Conservation (phyloP, 2,113 vertebrate genomes). For the rat (Rattus norvegicus) region DNA sequence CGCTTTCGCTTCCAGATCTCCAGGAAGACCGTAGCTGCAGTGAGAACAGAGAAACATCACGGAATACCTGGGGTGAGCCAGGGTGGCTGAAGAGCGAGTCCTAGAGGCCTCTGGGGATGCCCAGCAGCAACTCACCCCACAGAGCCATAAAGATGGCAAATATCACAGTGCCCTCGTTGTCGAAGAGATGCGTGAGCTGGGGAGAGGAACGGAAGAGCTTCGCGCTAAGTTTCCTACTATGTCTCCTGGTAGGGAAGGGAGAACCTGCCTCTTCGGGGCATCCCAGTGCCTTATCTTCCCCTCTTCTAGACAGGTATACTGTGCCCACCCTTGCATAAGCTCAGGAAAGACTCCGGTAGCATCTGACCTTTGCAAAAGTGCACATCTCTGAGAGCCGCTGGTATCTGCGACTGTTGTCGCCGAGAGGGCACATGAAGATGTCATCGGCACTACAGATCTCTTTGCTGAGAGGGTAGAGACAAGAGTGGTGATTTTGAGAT, state of each 20-base stretch:
- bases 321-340: not conserved
- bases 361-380: conserved; percentile 89
- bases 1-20: conserved; percentile 95
- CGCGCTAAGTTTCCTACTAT: not conserved
- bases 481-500: fast-evolving
- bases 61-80: not conserved
- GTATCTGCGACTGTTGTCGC: conserved; percentile 87
- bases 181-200: conserved; percentile 93
- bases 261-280: not conserved
- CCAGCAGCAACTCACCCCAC: conserved; percentile 90
- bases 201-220: not conserved
- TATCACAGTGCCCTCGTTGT: conserved; percentile 94
- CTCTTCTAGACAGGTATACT: not conserved
- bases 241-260: too few relatives aligned
- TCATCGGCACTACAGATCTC: conserved; percentile 92
- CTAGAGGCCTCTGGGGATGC: too few relatives aligned
- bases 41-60: not conserved
- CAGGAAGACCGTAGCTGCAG: conserved; percentile 93
- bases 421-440: conserved; percentile 93
- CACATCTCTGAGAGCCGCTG: conserved; percentile 94
- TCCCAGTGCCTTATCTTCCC: not conserved
- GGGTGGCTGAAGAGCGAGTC: fast-evolving
- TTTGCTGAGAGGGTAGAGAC: conserved; percentile 83
- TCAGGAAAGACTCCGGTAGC: too few relatives aligned
- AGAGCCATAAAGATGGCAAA: conserved; percentile 96